Percentiles rank a stretch among this genome's conserved stretches.
These are phyloP conservation scores for Xylocopa sonorina DNA, from an alignment of 1,140 invertebrate genomes.

Conservation along the genomic window DNA sequence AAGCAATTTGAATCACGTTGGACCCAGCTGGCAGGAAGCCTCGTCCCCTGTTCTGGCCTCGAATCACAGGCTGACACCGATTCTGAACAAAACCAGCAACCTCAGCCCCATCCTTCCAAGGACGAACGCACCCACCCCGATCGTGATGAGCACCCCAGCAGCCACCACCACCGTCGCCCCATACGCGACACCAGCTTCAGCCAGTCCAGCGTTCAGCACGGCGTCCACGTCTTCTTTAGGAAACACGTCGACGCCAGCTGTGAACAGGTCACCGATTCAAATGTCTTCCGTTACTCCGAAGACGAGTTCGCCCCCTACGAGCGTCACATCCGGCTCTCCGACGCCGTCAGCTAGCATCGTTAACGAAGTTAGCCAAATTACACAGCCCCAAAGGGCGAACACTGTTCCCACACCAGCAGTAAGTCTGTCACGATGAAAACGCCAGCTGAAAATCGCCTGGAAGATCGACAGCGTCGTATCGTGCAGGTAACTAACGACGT, in stretches of 20 bases:
- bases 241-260: slow-evolving; percentile 73
- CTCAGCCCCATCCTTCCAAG: slow-evolving; percentile 74
- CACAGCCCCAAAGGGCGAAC: slow-evolving; percentile 65
- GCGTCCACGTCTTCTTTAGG: slow-evolving; percentile 78
- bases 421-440: slow-evolving; percentile 43
- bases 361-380: slow-evolving; percentile 53
- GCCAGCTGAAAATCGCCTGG: too few species aligned
- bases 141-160: slow-evolving; percentile 69
- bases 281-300: slow-evolving; percentile 64
- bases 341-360: slow-evolving; percentile 15
- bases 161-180: slow-evolving; percentile 63
- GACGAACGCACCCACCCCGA: slow-evolving; percentile 60
- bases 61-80: slow-evolving; percentile 79
- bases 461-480: too few species aligned
- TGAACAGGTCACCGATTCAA: slow-evolving; percentile 78
- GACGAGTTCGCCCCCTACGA: slow-evolving; percentile 71
- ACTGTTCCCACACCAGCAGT: slow-evolving; percentile 64
- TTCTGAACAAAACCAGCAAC: slow-evolving; percentile 75
- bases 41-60: slow-evolving; percentile 68
- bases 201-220: slow-evolving; percentile 78
- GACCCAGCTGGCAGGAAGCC: slow-evolving; percentile 71
- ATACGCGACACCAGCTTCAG: slow-evolving; percentile 76
- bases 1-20: slow-evolving; percentile 57
- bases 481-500: too few species aligned
- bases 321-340: slow-evolving; percentile 66